A percentile compares a stretch with the other conserved stretches of the same genome.
These are phyloP conservation scores for Epinephelus awoara DNA, from an alignment of 2,797 vertebrate genomes.

Conservation along the genomic window DNA sequence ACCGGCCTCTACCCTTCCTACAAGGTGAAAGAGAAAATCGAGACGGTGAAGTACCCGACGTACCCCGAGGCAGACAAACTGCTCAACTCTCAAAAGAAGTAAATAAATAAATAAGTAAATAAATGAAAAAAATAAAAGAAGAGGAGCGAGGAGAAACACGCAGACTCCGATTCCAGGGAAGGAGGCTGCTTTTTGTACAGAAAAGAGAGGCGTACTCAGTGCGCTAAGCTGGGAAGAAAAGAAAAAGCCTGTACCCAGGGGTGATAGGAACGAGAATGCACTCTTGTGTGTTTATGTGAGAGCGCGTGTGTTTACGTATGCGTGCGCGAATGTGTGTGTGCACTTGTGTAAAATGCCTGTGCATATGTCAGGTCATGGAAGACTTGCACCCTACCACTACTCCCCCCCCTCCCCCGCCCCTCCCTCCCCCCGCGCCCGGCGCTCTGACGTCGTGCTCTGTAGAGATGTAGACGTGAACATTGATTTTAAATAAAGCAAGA, in stretches of 20 bases:
- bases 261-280: slow-evolving; percentile 71
- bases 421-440: slow-evolving; percentile 5
- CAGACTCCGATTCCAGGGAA: slow-evolving; percentile 75
- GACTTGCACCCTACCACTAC: slow-evolving; percentile 71
- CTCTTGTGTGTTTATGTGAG: slow-evolving; percentile 59
- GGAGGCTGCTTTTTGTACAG: slow-evolving; percentile 81
- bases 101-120: slow-evolving; percentile 36
- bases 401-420: slow-evolving; percentile 14
- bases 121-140: slow-evolving; percentile 38
- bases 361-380: slow-evolving; percentile 66
- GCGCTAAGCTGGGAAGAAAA: slow-evolving; percentile 67
- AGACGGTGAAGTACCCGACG: slow-evolving; percentile 97
- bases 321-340: background rate
- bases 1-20: slow-evolving; percentile 98
- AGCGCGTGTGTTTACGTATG: slow-evolving; percentile 3
- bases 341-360: slow-evolving; percentile 66
- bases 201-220: slow-evolving; percentile 56
- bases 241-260: slow-evolving; percentile 66
- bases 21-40: slow-evolving; percentile 98
- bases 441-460: slow-evolving; percentile 56
- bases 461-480: slow-evolving; percentile 78
- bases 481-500: slow-evolving; percentile 77
- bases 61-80: slow-evolving; percentile 97
- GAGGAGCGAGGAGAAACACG: slow-evolving; percentile 54
- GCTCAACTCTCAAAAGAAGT: slow-evolving; percentile 81